Evolutionary conservation across 2,888 invertebrate genomes (phyloP), one percentile per base, ranked within the genome.

Genomic region (Sarcophaga rosellei): DNA sequence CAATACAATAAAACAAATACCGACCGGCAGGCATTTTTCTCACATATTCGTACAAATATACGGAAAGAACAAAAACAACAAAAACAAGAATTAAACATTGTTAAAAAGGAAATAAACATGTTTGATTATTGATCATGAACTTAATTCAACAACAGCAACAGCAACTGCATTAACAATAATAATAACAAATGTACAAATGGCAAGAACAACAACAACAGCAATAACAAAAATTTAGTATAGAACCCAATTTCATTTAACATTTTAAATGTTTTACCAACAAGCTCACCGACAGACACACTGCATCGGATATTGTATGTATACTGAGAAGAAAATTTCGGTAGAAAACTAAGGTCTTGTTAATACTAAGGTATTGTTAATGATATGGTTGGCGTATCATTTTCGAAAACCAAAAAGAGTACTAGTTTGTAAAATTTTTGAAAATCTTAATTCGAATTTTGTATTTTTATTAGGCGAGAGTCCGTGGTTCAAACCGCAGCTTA

Each of bases 81-180:
- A 53, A 15, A 15, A 53, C 53, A 53, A 53, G 17, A 53, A 53
- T 17, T 53, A 62, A 61, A 72, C 72, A 72, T 62, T 73, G 61
- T 73, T 44, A 21, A 72, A 10, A 45, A 73, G 73, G 73, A 73
- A 73, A 72, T 61, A 61, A 35, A 61, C 44, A 73, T 44, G 61
- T 62, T 45, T 62, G 44, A 73, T 73, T 21, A 73, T 20, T 47
- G 68, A 45, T 68, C 68, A 68, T 45, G 20, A 21, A 44, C 68
- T 45, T 45, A 44, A 2, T 11, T 47, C 20, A 68, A 68, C 45
- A 45, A 53, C 53, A 53, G 17, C 53, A 15, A 15, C 47, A 2
- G 47, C 3, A 53, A 53, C 53, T 35, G 35, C 35, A 35, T 35
- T 35, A 35, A 35, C 35, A 35, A 35, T 35, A 35, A 35, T 35